These are phyloP conservation scores for Dipodomys spectabilis DNA, from an alignment of 2,113 vertebrate genomes.

Conservation along the genomic window DNA sequence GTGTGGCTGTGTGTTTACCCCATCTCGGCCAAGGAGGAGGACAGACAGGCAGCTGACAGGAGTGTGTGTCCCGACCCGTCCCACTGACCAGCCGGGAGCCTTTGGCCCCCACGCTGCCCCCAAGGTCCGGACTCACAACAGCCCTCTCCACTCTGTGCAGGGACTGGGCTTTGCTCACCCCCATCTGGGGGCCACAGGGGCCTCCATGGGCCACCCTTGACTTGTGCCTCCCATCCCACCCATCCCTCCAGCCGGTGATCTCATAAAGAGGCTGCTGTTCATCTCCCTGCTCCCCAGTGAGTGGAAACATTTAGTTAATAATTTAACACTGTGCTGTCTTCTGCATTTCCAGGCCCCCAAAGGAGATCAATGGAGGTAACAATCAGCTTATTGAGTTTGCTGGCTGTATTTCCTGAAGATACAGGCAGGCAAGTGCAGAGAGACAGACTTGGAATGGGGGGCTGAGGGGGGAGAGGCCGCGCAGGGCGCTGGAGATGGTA, in stretches of 20 bases:
- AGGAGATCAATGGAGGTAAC: slow-evolving; percentile 92
- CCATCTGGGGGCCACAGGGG: neutral
- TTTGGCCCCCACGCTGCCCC: accelerated
- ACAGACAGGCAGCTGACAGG: accelerated
- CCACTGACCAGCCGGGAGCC: neutral
- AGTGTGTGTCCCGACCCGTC: accelerated
- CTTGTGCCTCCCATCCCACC: neutral
- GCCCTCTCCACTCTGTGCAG: neutral
- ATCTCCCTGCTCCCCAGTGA: slow-evolving; percentile 78
- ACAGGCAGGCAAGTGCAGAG: slow-evolving; percentile 84
- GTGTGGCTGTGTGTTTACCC: accelerated
- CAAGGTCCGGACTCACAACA: accelerated
- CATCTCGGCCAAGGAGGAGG: neutral
- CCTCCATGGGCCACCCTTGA: neutral
- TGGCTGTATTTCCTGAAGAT: slow-evolving; percentile 90
- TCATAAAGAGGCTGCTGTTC: slow-evolving; percentile 76
- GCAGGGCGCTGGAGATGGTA: slow-evolving; percentile 80
- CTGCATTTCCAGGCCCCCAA: slow-evolving; percentile 86
- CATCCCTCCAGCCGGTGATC: slow-evolving; percentile 74
- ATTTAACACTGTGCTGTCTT: slow-evolving; percentile 89
- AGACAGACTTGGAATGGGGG: slow-evolving; percentile 10
- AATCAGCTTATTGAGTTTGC: slow-evolving; percentile 93
- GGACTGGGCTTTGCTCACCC: neutral
- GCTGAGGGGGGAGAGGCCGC: neutral
- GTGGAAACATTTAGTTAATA: slow-evolving; percentile 90